These are phyloP conservation scores for Drosophila setosimentum DNA, from an alignment of 2,888 invertebrate species.

Conservation along the genomic window DNA sequence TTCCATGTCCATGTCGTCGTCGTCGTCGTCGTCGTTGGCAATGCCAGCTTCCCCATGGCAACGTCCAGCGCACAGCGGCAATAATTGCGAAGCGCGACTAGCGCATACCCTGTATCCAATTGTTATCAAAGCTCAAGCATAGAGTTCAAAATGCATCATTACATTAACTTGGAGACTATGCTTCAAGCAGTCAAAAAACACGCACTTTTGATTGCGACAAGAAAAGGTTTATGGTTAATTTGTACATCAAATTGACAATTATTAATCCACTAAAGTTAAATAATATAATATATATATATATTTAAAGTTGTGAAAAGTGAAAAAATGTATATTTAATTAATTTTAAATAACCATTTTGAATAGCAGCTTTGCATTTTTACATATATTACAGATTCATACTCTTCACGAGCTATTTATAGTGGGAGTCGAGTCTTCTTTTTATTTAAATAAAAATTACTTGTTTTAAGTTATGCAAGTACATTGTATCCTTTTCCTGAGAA, in stretches of 20 bases:
- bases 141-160: not conserved
- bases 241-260: not conserved
- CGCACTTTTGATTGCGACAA: not conserved
- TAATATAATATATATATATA: no score
- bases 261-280: no score
- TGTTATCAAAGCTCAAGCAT: not conserved
- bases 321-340: not conserved
- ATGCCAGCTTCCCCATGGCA: slow-evolving; percentile 45
- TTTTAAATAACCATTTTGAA: not conserved
- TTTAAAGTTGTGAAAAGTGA: no score
- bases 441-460: not conserved
- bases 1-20: slow-evolving; percentile 68
- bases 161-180: not conserved
- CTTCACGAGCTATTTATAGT: not conserved
- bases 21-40: slow-evolving; percentile 54
- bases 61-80: slow-evolving; percentile 37
- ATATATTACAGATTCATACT: no score
- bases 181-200: not conserved
- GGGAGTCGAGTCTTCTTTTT: not conserved
- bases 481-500: not conserved
- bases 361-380: not conserved
- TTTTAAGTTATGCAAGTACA: not conserved
- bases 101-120: slow-evolving; percentile 9
- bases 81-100: slow-evolving; percentile 2
- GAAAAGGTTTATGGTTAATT: not conserved